Conservation (phyloP, 1,140 invertebrate species). For the Trinorchestia longiramus region DNA sequence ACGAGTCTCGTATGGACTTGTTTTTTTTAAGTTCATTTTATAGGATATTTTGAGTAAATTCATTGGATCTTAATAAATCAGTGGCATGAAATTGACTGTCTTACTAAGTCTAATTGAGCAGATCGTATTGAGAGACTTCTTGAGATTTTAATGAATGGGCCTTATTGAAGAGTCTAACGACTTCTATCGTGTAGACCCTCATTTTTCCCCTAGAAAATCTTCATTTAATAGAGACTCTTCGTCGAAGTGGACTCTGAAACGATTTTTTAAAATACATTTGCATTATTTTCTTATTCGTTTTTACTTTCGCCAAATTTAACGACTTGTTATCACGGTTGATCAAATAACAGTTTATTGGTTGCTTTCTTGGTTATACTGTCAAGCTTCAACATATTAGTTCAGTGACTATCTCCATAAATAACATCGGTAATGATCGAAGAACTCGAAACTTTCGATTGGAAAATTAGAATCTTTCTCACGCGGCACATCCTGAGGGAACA, state of each 20-base stretch:
- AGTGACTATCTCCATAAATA: background rate
- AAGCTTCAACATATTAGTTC: background rate
- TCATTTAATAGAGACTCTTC: background rate
- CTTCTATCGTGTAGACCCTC: no score
- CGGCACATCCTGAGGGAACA: background rate
- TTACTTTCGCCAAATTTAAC: background rate
- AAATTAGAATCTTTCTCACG: background rate
- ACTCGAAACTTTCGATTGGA: background rate
- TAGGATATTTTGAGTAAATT: no score
- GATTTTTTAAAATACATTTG: background rate
- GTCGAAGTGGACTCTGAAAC: background rate
- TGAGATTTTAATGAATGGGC: no score
- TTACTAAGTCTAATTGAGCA: no score
- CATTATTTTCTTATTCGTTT: background rate
- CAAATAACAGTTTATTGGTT: no score
- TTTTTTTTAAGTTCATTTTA: no score
- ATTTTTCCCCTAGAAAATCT: background rate
- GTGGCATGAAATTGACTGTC: no score
- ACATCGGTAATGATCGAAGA: background rate
- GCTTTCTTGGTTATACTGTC: background rate
- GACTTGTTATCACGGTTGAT: background rate
- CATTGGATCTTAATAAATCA: no score
- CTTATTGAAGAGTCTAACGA: no score
- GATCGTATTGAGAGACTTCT: no score
- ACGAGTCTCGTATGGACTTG: no score